A percentile compares a stretch with the other conserved stretches of the same genome.
phyloP scores from a whole-genome alignment of 2,113 vertebrate genomes.

The Takifugu bimaculatus region DNA sequence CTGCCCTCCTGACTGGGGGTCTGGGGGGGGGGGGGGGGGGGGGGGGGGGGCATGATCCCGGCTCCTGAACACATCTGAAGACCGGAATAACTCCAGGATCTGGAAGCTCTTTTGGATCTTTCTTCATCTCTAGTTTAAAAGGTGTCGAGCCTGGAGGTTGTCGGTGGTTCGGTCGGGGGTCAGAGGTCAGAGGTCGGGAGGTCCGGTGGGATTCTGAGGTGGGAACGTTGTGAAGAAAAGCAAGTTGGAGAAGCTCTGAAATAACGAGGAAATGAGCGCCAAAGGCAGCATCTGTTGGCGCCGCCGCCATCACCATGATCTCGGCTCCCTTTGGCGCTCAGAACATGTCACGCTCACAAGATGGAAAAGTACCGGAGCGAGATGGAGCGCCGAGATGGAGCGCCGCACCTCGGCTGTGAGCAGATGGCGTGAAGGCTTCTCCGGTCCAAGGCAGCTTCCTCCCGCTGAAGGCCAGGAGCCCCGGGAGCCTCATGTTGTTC shows the following conservation, averaged over 20 bases:
- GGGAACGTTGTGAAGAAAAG: too few relatives aligned
- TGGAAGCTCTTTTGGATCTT: too few relatives aligned
- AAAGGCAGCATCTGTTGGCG: constrained; percentile 22
- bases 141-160: too few relatives aligned
- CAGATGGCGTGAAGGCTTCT: constrained; percentile 55
- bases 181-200: neutral
- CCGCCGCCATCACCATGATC: neutral
- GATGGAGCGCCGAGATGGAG: constrained; percentile 13
- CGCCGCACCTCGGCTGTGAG: constrained; percentile 9
- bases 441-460: constrained; percentile 20
- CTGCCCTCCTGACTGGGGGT: neutral
- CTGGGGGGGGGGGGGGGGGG: neutral
- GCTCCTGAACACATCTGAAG: too few relatives aligned
- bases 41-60: neutral
- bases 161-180: too few relatives aligned
- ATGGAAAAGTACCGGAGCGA: constrained; percentile 36
- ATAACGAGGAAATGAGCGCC: constrained; percentile 3
- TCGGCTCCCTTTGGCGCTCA: constrained; percentile 10
- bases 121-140: too few relatives aligned
- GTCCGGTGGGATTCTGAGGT: too few relatives aligned
- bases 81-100: too few relatives aligned
- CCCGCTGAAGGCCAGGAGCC: constrained; percentile 26
- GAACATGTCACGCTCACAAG: constrained; percentile 30
- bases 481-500: too few relatives aligned
- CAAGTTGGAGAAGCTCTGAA: constrained; percentile 3